Conservation (phyloP, 2,113 vertebrate species). For the Hydrolagus affinis region DNA sequence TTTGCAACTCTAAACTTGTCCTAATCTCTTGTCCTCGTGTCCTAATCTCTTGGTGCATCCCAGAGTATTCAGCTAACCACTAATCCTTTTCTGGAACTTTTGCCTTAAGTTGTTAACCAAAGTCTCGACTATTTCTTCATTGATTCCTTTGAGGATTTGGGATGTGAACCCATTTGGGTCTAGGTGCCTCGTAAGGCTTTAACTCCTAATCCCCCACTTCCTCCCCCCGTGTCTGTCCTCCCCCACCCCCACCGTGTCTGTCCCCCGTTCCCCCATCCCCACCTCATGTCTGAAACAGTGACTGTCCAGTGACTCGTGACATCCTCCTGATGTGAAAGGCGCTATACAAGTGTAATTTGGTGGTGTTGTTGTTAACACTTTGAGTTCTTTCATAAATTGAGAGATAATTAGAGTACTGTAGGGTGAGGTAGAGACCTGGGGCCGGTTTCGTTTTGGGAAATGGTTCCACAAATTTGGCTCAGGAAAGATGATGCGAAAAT, state of each 20-base stretch:
- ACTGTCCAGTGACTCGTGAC: too few relatives aligned
- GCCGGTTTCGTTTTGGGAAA: neutral
- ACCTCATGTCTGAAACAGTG: too few relatives aligned
- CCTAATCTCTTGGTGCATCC: neutral
- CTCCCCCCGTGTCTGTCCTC: too few relatives aligned
- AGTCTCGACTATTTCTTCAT: conserved; percentile 1
- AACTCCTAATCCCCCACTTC: too few relatives aligned
- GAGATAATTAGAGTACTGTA: neutral
- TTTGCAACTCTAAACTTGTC: too few relatives aligned
- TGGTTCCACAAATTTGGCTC: neutral
- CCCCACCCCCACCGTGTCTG: too few relatives aligned
- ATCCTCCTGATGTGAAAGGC: too few relatives aligned
- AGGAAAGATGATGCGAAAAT: conserved; percentile 13
- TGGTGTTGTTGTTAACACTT: too few relatives aligned
- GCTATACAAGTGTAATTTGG: too few relatives aligned
- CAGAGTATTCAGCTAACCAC: neutral
- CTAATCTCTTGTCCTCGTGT: neutral
- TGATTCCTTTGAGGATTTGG: conserved; percentile 26
- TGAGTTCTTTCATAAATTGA: neutral
- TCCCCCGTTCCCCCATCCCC: too few relatives aligned
- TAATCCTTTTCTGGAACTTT: too few relatives aligned
- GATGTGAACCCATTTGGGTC: conserved; percentile 21
- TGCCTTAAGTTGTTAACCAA: conserved; percentile 13
- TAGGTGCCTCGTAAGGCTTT: conserved; percentile 17
- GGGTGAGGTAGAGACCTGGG: neutral